phyloP scores from a whole-genome alignment of 1,140 invertebrate genomes.

The Heterodera carotae region DNA sequence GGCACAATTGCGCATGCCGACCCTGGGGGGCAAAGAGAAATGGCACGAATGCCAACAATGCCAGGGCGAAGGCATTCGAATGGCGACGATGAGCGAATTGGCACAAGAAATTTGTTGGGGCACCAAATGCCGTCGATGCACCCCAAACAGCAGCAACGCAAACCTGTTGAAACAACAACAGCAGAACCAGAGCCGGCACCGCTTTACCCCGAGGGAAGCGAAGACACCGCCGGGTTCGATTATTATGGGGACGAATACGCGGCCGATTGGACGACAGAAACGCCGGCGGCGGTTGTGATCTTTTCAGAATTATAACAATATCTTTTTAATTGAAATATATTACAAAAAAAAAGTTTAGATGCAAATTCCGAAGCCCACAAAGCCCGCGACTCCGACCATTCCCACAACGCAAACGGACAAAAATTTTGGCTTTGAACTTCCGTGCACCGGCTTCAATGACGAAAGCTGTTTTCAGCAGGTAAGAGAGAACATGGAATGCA shows the following conservation, averaged over 20 bases:
- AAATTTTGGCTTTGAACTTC: slow-evolving; percentile 53
- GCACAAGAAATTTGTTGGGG: too few relatives aligned
- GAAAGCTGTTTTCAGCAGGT: slow-evolving; percentile 65
- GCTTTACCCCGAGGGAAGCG: slow-evolving; percentile 46
- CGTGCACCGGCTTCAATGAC: slow-evolving; percentile 61
- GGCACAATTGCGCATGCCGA: too few relatives aligned
- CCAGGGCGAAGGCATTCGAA: neutral
- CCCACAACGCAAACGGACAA: slow-evolving; percentile 23
- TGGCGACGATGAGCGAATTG: neutral
- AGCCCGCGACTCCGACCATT: slow-evolving; percentile 24
- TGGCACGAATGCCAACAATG: neutral
- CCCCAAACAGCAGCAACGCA: slow-evolving; percentile 24
- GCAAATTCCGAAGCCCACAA: slow-evolving; percentile 50
- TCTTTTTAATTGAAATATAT: neutral
- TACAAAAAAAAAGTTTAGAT: neutral
- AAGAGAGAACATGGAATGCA: too few relatives aligned
- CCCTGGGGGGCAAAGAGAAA: neutral
- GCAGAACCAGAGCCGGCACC: slow-evolving; percentile 42
- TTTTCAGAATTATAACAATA: neutral
- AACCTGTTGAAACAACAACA: neutral
- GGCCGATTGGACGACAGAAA: slow-evolving; percentile 50
- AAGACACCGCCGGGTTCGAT: slow-evolving; percentile 25
- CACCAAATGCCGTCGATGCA: neutral
- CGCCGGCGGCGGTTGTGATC: slow-evolving; percentile 12
- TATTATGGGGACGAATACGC: slow-evolving; percentile 51